phyloP scores from a whole-genome alignment of 2,797 vertebrate genomes.

The Acanthurus lineatus region DNA sequence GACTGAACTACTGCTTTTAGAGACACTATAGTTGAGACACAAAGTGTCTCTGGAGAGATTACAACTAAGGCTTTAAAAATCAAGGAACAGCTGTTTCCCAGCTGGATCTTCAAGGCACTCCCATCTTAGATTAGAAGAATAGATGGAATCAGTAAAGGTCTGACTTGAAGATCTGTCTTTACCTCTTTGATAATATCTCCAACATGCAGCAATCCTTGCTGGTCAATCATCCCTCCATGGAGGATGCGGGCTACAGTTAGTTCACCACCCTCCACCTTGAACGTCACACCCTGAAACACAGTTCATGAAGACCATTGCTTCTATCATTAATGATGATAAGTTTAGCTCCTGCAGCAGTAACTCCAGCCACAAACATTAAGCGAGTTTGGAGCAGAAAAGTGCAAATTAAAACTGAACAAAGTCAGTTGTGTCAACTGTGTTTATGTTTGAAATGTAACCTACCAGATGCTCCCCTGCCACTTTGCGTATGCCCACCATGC shows the following conservation, averaged over 20 bases:
- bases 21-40: too few species aligned
- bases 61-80: too few species aligned
- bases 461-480: slow-evolving; percentile 92
- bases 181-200: slow-evolving; percentile 93
- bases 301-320: background rate
- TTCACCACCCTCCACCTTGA: slow-evolving; percentile 92
- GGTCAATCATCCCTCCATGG: slow-evolving; percentile 94
- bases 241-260: slow-evolving; percentile 94
- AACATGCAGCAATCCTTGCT: slow-evolving; percentile 93
- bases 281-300: slow-evolving; percentile 90
- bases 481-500: slow-evolving; percentile 96
- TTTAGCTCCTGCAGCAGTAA: background rate
- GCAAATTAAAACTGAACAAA: background rate
- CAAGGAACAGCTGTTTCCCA: too few species aligned
- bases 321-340: background rate
- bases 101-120: too few species aligned
- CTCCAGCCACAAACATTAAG: background rate
- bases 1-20: too few species aligned
- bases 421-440: background rate
- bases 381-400: background rate
- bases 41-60: too few species aligned
- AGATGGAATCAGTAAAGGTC: background rate
- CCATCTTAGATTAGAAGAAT: too few species aligned
- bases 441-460: slow-evolving; percentile 21
- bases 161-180: background rate